phyloP scores from a whole-genome alignment of 2,113 vertebrate genomes.

The Heterotilapia buettikoferi region DNA sequence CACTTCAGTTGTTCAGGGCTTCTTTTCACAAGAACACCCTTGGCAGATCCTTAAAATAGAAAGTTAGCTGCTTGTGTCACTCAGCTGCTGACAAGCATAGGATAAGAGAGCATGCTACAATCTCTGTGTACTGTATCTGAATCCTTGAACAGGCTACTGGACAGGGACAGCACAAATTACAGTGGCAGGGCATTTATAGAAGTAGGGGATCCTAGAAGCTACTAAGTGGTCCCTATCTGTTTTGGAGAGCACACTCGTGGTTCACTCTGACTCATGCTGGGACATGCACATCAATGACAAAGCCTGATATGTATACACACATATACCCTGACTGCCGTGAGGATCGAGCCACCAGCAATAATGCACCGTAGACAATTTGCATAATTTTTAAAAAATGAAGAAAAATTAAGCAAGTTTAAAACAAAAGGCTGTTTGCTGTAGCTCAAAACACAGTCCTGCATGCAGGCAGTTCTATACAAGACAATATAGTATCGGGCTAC shows the following conservation, averaged over 20 bases:
- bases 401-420: background rate
- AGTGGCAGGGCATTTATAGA: conserved; percentile 43
- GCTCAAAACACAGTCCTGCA: background rate
- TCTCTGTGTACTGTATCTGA: conserved; percentile 63
- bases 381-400: background rate
- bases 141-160: conserved; percentile 61
- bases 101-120: conserved; percentile 72
- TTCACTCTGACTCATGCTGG: conserved; percentile 46
- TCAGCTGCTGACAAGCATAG: conserved; percentile 77
- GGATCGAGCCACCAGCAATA: background rate
- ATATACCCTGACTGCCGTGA: background rate
- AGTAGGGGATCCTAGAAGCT: conserved; percentile 45
- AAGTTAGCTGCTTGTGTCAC: conserved; percentile 82
- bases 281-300: conserved; percentile 38
- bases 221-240: conserved; percentile 67
- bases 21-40: conserved; percentile 64
- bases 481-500: background rate
- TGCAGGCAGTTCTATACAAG: background rate
- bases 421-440: background rate
- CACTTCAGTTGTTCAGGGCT: conserved; percentile 38
- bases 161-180: conserved; percentile 43
- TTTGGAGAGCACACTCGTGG: conserved; percentile 55
- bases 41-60: conserved; percentile 78
- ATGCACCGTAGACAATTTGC: background rate
- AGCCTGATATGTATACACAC: background rate